These are phyloP conservation scores for Drosophila kuntzei DNA, from an alignment of 2,888 invertebrate species.

Conservation along the genomic window DNA sequence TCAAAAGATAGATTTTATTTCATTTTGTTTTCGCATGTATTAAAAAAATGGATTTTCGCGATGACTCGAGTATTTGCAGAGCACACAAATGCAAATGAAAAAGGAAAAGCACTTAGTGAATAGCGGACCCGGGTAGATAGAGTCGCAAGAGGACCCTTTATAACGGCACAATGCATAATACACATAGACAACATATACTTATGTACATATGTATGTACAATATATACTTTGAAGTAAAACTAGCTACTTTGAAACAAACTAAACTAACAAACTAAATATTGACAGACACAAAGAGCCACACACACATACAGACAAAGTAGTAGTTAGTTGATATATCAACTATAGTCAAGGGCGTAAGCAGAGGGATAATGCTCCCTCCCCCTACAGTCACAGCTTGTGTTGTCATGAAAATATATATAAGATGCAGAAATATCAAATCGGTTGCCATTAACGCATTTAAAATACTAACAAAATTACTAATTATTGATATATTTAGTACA, in stretches of 20 bases:
- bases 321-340: neutral
- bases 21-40: slow-evolving; percentile 10
- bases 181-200: too few relatives aligned
- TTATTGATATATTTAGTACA: too few relatives aligned
- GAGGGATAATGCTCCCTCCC: too few relatives aligned
- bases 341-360: too few relatives aligned
- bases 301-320: slow-evolving; percentile 11
- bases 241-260: slow-evolving; percentile 55
- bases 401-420: too few relatives aligned
- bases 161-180: neutral
- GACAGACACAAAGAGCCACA: slow-evolving; percentile 43
- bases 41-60: slow-evolving; percentile 60
- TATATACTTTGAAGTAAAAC: slow-evolving; percentile 2
- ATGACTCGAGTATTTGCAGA: slow-evolving; percentile 45
- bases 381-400: too few relatives aligned
- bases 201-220: neutral
- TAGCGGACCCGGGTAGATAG: neutral
- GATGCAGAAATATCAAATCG: too few relatives aligned
- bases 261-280: slow-evolving; percentile 68
- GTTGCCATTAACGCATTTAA: too few relatives aligned
- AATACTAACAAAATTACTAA: too few relatives aligned
- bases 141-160: neutral
- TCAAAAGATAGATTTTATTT: neutral
- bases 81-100: slow-evolving; percentile 64
- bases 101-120: slow-evolving; percentile 51